These are phyloP conservation scores for Agelas oroides DNA, from an alignment of 37 sponge, comb jelly and placozoan genomes.

Conservation along the genomic window DNA sequence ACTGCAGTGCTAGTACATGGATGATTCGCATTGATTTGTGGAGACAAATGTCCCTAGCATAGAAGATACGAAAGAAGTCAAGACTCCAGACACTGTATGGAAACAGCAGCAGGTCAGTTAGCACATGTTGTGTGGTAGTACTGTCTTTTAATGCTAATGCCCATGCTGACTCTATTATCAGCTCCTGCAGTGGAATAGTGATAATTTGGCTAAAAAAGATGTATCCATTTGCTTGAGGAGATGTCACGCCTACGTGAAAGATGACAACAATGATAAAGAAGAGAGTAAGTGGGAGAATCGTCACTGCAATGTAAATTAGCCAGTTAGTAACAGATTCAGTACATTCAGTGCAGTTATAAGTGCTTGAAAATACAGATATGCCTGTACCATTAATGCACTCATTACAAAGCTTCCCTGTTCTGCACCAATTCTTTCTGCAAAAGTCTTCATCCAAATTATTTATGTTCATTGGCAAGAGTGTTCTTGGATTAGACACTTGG, in stretches of 20 bases:
- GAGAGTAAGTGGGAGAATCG: neutral
- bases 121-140: neutral
- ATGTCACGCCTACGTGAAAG: constrained; percentile 37
- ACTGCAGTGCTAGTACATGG: constrained; percentile 26
- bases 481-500: neutral
- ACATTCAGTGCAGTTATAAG: constrained; percentile 14
- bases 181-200: constrained; percentile 3
- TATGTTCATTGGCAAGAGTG: neutral
- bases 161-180: constrained; percentile 12
- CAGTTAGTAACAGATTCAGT: neutral
- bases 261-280: constrained; percentile 28
- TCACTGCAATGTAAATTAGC: neutral
- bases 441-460: constrained; percentile 7
- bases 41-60: neutral
- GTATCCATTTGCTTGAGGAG: constrained; percentile 29
- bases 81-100: constrained; percentile 51
- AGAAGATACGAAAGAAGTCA: constrained; percentile 30
- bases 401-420: constrained; percentile 9
- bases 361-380: constrained; percentile 13
- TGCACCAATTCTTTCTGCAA: neutral
- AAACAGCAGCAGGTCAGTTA: neutral
- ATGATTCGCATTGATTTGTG: constrained; percentile 8
- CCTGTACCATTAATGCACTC: neutral
- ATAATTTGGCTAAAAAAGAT: constrained; percentile 54
- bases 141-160: neutral